Percentiles rank a stretch among this genome's conserved stretches.
Conservation (phyloP, 2,113 vertebrate genomes). For the Psettodes erumei region DNA sequence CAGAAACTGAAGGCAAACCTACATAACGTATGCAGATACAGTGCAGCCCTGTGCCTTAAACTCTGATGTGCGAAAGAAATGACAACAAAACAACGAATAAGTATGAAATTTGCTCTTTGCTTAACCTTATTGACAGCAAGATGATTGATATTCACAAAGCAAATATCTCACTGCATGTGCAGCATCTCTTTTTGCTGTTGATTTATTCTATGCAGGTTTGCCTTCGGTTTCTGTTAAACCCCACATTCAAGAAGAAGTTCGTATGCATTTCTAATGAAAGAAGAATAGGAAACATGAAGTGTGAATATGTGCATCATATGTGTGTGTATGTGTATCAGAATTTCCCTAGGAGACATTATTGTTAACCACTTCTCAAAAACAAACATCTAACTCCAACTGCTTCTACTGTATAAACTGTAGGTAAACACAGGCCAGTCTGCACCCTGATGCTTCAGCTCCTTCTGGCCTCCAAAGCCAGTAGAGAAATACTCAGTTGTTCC, state of each 20-base stretch:
- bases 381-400: too few species aligned
- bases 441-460: slow-evolving; percentile 20
- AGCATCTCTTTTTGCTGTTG: not conserved
- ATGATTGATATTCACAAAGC: not conserved
- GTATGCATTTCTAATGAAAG: not conserved
- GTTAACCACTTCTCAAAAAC: too few species aligned
- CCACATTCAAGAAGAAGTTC: slow-evolving; percentile 3
- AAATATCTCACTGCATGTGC: not conserved
- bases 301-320: not conserved
- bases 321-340: too few species aligned
- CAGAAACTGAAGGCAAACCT: too few species aligned
- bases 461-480: slow-evolving; percentile 16
- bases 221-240: not conserved
- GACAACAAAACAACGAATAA: not conserved
- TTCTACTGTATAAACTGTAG: not conserved
- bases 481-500: slow-evolving; percentile 53
- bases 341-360: too few species aligned
- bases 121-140: not conserved
- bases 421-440: slow-evolving; percentile 1
- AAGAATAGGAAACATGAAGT: not conserved
- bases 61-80: not conserved
- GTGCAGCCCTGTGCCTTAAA: not conserved
- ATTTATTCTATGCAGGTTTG: not conserved
- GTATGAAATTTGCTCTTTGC: not conserved
- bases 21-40: too few species aligned